Percentiles rank a stretch among this genome's conserved stretches.
phyloP scores from a whole-genome alignment of 2,797 vertebrate species.

The Aphelocoma californica region DNA sequence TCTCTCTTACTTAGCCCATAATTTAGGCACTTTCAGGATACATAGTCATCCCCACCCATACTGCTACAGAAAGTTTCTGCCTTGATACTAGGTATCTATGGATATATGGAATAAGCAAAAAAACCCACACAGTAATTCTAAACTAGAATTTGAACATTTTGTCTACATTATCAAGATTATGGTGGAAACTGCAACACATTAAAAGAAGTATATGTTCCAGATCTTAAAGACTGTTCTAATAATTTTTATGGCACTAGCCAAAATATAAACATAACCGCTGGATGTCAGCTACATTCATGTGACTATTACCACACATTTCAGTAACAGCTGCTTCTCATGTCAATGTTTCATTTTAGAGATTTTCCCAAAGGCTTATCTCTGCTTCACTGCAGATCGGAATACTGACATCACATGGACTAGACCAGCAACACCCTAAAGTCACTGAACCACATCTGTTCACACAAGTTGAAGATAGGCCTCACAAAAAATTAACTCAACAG shows the following conservation, averaged over 20 bases:
- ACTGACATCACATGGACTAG: fast-evolving
- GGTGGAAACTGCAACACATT: not conserved
- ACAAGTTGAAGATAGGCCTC: not conserved
- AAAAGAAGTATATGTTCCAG: not conserved
- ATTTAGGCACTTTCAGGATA: not conserved
- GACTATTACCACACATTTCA: not conserved
- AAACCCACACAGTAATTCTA: not conserved
- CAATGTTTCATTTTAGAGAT: not conserved
- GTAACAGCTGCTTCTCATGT: not conserved
- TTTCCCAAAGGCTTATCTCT: not conserved
- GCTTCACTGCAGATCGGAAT: not conserved
- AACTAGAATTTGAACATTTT: not conserved
- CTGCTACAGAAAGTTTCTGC: not conserved
- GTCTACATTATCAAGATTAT: not conserved
- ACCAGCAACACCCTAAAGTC: not conserved
- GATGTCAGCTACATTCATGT: not conserved
- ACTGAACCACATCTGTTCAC: not conserved
- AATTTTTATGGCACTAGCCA: not conserved
- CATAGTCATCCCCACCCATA: not conserved
- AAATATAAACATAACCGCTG: not conserved
- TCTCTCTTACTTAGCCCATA: not conserved
- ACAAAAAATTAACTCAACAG: not conserved
- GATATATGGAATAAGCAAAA: not conserved
- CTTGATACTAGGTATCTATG: not conserved
- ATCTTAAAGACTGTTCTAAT: not conserved